Percentiles rank a stretch among this genome's conserved stretches.
These are phyloP conservation scores for Peromyscus californicus DNA, from an alignment of 2,113 vertebrate genomes.

Conservation along the genomic window DNA sequence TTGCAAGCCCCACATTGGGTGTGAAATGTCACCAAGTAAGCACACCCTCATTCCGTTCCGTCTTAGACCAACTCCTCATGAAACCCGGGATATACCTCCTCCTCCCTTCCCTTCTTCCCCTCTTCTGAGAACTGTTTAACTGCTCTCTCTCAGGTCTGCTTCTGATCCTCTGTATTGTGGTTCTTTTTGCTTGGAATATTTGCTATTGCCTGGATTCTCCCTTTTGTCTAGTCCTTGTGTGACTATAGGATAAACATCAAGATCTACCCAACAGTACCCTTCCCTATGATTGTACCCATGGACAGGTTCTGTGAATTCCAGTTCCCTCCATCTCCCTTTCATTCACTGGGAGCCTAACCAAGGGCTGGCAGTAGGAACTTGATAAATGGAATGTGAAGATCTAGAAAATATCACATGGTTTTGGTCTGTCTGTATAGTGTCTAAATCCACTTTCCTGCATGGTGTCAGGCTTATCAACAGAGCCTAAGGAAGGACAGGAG, in stretches of 20 bases:
- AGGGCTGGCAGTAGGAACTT: not conserved
- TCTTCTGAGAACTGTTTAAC: not conserved
- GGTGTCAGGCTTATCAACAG: not conserved
- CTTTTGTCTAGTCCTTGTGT: not conserved
- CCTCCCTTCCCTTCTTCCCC: not conserved
- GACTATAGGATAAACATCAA: not conserved
- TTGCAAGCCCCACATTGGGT: not conserved
- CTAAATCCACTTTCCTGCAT: not conserved
- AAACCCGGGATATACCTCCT: not conserved
- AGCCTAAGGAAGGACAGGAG: not conserved
- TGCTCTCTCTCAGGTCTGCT: not conserved
- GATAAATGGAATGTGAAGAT: not conserved
- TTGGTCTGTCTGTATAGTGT: not conserved
- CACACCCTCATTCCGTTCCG: not conserved
- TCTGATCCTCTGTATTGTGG: not conserved
- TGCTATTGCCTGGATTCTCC: not conserved
- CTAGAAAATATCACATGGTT: not conserved
- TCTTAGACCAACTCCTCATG: fast-evolving
- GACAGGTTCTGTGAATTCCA: not conserved
- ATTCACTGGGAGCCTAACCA: constrained; percentile 45
- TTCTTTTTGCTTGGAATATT: not conserved
- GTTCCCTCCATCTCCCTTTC: not conserved
- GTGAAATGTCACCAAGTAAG: not conserved
- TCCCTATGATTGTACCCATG: not conserved
- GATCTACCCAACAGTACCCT: not conserved